These are phyloP conservation scores for Deilephila porcellus DNA, from an alignment of 2,888 invertebrate species.

Conservation along the genomic window DNA sequence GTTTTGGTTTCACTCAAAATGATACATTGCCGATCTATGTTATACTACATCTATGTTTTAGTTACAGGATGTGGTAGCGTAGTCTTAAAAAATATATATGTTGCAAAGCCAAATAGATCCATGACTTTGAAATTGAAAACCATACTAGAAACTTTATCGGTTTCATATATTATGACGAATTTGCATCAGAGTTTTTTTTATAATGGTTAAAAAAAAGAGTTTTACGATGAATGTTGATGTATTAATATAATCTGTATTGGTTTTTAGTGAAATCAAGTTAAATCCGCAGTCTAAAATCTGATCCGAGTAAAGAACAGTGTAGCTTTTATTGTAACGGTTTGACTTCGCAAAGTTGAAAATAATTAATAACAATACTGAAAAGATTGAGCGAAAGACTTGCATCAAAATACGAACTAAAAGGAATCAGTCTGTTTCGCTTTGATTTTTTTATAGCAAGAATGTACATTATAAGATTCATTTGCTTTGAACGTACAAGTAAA, in stretches of 20 bases:
- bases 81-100: too few relatives aligned
- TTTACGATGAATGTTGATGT: too few relatives aligned
- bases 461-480: conserved; percentile 13
- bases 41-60: too few relatives aligned
- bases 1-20: too few relatives aligned
- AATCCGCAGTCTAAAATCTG: too few relatives aligned
- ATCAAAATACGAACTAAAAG: neutral
- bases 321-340: neutral
- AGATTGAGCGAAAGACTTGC: neutral
- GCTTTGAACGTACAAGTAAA: neutral
- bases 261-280: too few relatives aligned
- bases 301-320: neutral
- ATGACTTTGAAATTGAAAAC: too few relatives aligned
- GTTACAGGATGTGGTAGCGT: too few relatives aligned
- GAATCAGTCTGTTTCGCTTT: neutral
- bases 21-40: too few relatives aligned
- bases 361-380: neutral
- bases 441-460: neutral
- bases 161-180: neutral
- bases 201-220: neutral
- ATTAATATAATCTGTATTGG: too few relatives aligned
- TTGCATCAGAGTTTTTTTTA: neutral
- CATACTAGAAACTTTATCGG: neutral
- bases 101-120: too few relatives aligned
- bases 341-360: neutral